Evolutionary conservation across 2,797 vertebrate species (phyloP).

Genomic region (Crax fasciolata): DNA sequence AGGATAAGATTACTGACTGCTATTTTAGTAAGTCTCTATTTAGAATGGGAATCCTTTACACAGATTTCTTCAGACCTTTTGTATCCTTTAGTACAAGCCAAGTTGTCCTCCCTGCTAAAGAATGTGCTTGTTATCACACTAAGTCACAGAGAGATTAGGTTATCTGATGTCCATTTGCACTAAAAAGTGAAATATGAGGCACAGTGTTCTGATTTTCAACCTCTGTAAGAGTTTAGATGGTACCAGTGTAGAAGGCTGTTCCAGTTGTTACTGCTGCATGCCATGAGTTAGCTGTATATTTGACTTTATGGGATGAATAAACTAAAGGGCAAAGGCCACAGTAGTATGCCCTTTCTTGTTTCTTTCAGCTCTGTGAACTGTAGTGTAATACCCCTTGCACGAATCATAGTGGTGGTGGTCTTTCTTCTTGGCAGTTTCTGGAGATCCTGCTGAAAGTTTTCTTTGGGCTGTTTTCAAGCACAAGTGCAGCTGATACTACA

Average conservation of each 20-base stretch:
- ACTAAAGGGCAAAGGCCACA: neutral
- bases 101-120: neutral
- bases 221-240: neutral
- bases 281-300: neutral
- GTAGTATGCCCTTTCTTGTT: neutral
- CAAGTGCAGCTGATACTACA: neutral
- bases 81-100: neutral
- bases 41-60: neutral
- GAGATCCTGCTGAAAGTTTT: neutral
- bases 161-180: neutral
- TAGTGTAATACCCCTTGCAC: neutral
- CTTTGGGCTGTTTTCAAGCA: neutral
- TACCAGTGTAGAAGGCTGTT: neutral
- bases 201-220: neutral
- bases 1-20: neutral
- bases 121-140: neutral
- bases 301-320: neutral
- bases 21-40: neutral
- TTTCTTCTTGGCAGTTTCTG: neutral
- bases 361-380: neutral
- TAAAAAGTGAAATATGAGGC: neutral
- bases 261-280: neutral
- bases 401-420: fast-evolving
- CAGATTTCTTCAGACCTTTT: neutral
- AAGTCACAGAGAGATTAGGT: neutral